Evolutionary conservation across 30 jellyfish, hydroid and myxozoan species (phyloP).

Genomic region (Calvadosia cruxmelitensis): DNA sequence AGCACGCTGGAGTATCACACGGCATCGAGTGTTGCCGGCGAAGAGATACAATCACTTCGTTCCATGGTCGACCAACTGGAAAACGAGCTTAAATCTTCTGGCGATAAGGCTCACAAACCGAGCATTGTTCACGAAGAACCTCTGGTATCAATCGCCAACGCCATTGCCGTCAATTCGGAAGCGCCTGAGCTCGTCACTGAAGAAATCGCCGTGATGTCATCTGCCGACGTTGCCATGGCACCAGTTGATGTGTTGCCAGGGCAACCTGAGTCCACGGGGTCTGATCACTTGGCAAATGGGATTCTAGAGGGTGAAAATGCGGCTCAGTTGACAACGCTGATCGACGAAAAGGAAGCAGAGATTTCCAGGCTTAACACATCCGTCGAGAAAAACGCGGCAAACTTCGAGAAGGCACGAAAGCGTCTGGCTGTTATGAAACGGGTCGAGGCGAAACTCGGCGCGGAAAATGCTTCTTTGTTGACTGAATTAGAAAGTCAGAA

Average conservation of each 20-base stretch:
- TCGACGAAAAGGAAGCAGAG: constrained; percentile 5
- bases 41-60: not conserved
- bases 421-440: constrained; percentile 47
- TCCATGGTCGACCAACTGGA: not conserved
- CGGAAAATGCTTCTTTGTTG: constrained; percentile 11
- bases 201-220: not conserved
- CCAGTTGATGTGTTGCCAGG: constrained; percentile 16
- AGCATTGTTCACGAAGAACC: no score
- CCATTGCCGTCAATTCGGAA: constrained; percentile 14
- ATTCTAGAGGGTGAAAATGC: not conserved
- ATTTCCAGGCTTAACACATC: not conserved
- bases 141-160: no score
- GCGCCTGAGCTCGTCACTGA: constrained; percentile 8
- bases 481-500: constrained; percentile 12
- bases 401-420: constrained; percentile 46
- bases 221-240: not conserved
- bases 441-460: constrained; percentile 55
- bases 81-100: not conserved
- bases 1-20: not conserved
- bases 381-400: constrained; percentile 8
- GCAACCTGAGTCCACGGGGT: constrained; percentile 6
- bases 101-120: no score
- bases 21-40: not conserved
- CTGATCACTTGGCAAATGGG: not conserved
- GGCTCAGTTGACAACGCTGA: not conserved